Base-by-base conservation (phyloP, 1,140 invertebrate genomes). In the Marisa cornuarietis region DNA sequence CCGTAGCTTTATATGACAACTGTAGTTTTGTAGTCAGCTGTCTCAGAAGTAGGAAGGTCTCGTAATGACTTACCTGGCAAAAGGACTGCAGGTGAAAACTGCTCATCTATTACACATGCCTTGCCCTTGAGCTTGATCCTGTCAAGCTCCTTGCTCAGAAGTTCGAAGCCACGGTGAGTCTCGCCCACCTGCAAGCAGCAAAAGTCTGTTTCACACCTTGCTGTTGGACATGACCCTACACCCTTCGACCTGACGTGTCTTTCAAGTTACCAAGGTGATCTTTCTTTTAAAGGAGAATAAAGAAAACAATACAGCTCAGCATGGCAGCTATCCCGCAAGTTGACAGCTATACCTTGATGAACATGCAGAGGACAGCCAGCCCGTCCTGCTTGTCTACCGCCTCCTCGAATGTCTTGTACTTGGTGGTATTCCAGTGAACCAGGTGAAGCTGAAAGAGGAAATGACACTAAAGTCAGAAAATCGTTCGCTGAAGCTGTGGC, bases 321-420 rank as follows among this genome's bases (percentile, higher is more conserved):
- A 42, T 0, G 31, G 0, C 31, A 42, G 31, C 6, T 6, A 42
- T 42, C 31, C 31, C 31, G 54, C 54, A 8, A 58, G 54, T 58
- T 58, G 16, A 58, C 54, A n/a, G n/a, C n/a, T n/a, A n/a, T 82
- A 95, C 94, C 87, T 95, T 90, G 78, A 95, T 94, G 26, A 96
- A 90, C 63, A 95, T 92, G 10, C 92, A 94, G 1, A 96, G 85
- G 1, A 96, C 95, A 6, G 93, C 93, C 51, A 96, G 85, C 24
- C 95, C 95, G 83, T 94, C 92, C 49, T 91, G 83, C 66, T 94
- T 87, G 80, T 92, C 87, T 0, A 91, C 83, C 0, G 95, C 95
- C 83, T 91, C 91, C 6, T 85, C 89, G 18, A 94, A 88, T 7
- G 74, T 82, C 18, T 26, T 22, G 71, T 88, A 88, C 51, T 82